Evolutionary conservation across 2,888 invertebrate genomes (phyloP), one percentile per base, ranked within the genome.

Genomic region (Cybosia mesomella): DNA sequence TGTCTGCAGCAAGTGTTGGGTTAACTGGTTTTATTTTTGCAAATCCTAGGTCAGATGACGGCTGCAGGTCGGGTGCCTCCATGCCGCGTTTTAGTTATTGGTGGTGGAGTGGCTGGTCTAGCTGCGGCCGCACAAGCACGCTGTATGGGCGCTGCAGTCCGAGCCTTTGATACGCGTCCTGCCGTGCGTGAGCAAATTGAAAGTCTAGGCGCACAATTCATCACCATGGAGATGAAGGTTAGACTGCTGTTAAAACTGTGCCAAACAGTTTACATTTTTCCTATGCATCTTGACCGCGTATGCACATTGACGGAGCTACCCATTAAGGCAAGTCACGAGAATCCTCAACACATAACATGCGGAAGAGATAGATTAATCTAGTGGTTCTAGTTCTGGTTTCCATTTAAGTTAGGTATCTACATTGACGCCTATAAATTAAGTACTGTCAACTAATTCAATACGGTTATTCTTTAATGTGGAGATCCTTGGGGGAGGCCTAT

Each of bases 51-150:
- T 82, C 98, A 98, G 93, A 98, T 98, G 89, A 98, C 98, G 15
- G 98, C 98, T 0, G 98, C 98, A 7, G 98, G 98, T 0, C 97
- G 98, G 87, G 98, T 98, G 28, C 98, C 98, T 0, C 98, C 98
- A 10, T 98, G 98, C 65, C 98, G 98, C 89, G 97, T 98, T 77
- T 94, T 98, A 76, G 97, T 98, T 53, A 97, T 98, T 80, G 98
- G 98, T 73, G 98, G 98, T 62, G 98, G 98, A 64, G 98, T 98
- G 59, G 98, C 98, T 57, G 98, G 98, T 59, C 92, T 98, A 77
- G 97, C 98, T 36, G 98, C 98, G 34, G 97, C 97, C 64, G 98
- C 97, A 34, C 98, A 98, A 84, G 98, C 98, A 83, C 97, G 96
- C 95, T 96, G 97, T 90, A 98, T 98, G 98, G 98, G 98, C 21